phyloP scores from a whole-genome alignment of 2,113 vertebrate genomes.

The Protobothrops flavoviridis region DNA sequence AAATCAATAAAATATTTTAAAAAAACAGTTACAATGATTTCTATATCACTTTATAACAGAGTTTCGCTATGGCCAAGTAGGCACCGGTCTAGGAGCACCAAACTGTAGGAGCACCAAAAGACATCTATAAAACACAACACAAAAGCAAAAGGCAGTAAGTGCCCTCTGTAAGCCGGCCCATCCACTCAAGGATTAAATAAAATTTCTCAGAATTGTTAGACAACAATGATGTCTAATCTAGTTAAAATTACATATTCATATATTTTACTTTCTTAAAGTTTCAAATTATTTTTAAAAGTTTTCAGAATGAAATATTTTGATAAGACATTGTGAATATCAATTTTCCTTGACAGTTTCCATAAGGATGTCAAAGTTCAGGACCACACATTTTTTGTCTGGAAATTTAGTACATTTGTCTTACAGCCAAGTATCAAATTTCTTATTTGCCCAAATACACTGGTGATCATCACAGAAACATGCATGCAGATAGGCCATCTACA shows the following conservation, averaged over 20 bases:
- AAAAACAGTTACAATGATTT: neutral
- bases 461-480: neutral
- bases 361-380: neutral
- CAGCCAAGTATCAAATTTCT: neutral
- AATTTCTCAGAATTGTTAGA: neutral
- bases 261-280: neutral
- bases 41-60: neutral
- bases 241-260: neutral
- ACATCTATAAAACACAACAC: neutral
- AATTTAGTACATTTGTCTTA: neutral
- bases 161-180: neutral
- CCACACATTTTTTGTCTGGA: neutral
- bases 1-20: no score
- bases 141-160: neutral
- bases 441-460: neutral
- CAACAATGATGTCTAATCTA: neutral
- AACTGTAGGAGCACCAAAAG: neutral
- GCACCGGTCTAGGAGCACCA: neutral
- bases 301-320: neutral
- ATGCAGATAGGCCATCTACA: neutral
- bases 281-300: neutral
- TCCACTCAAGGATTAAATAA: neutral
- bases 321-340: neutral
- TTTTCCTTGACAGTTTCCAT: neutral
- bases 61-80: neutral